These are phyloP conservation scores for Neodiprion fabricii DNA, from an alignment of 1,140 invertebrate genomes.

Conservation along the genomic window DNA sequence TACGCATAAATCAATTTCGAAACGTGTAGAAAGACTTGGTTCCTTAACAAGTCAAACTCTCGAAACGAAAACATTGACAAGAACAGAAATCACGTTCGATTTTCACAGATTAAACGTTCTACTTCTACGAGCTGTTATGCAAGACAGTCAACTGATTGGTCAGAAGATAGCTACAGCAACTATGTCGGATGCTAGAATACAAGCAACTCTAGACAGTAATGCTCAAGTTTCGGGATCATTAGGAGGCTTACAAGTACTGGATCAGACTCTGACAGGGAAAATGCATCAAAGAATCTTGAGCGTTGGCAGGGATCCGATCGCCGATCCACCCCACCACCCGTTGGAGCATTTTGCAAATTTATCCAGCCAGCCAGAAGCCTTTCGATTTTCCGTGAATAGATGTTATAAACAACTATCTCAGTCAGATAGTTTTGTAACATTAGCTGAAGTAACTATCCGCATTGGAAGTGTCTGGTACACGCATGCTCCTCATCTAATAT, in stretches of 20 bases:
- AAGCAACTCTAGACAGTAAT: constrained; percentile 74
- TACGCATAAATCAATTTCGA: constrained; percentile 47
- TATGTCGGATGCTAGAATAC: constrained; percentile 87
- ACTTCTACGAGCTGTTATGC: constrained; percentile 78
- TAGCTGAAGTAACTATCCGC: constrained; percentile 64
- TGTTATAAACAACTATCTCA: constrained; percentile 44
- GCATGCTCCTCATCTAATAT: constrained; percentile 85
- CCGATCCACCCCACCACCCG: constrained; percentile 51
- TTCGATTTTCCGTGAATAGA: constrained; percentile 48
- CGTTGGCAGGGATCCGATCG: constrained; percentile 79
- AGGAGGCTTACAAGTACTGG: constrained; percentile 89
- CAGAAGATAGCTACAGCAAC: constrained; percentile 94
- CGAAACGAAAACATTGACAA: constrained; percentile 40
- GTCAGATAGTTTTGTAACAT: constrained; percentile 40
- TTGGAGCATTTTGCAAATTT: constrained; percentile 43
- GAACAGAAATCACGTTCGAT: constrained; percentile 87
- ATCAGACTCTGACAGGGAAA: constrained; percentile 84
- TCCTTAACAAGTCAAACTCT: constrained; percentile 46
- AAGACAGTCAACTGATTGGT: constrained; percentile 74
- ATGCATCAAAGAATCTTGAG: constrained; percentile 85
- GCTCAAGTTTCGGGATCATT: constrained; percentile 83
- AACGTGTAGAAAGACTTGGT: constrained; percentile 41
- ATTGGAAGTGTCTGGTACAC: constrained; percentile 95
- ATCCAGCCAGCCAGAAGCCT: constrained; percentile 46
- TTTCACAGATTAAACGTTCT: constrained; percentile 91